Conservation (phyloP, 2,888 invertebrate species). For the Amiota minor region DNA sequence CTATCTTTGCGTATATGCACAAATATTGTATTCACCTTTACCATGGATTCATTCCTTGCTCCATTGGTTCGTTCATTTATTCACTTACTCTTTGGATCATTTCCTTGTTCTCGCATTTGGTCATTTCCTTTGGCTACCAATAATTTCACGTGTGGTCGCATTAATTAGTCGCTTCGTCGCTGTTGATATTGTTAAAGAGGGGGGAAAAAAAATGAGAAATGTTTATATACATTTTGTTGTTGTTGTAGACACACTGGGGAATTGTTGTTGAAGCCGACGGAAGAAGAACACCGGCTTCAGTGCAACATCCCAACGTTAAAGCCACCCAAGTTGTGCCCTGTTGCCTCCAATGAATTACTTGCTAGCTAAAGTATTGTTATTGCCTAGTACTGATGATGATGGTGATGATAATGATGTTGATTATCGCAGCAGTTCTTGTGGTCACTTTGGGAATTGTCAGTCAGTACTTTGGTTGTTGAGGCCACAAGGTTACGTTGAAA, state of each 20-base stretch:
- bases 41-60: too few species aligned
- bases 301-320: neutral
- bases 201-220: neutral
- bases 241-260: conserved; percentile 24
- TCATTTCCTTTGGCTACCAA: conserved; percentile 13
- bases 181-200: conserved; percentile 18
- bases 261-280: neutral
- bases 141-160: conserved; percentile 46
- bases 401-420: conserved; percentile 7
- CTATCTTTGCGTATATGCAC: too few species aligned
- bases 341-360: neutral
- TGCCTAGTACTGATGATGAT: neutral
- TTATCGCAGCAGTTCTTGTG: neutral
- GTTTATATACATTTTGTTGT: conserved; percentile 16
- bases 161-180: conserved; percentile 39
- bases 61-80: conserved; percentile 1
- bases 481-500: too few species aligned
- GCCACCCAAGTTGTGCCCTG: conserved; percentile 20
- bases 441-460: conserved; percentile 14
- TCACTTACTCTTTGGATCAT: neutral
- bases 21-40: too few species aligned
- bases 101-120: neutral
- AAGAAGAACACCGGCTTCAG: neutral
- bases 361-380: neutral
- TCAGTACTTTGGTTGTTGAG: too few species aligned